A percentile compares a stretch with the other conserved stretches of the same genome.
These are phyloP conservation scores for Dicerorhinus sumatrensis DNA, from an alignment of 2,113 vertebrate species.

Conservation along the genomic window DNA sequence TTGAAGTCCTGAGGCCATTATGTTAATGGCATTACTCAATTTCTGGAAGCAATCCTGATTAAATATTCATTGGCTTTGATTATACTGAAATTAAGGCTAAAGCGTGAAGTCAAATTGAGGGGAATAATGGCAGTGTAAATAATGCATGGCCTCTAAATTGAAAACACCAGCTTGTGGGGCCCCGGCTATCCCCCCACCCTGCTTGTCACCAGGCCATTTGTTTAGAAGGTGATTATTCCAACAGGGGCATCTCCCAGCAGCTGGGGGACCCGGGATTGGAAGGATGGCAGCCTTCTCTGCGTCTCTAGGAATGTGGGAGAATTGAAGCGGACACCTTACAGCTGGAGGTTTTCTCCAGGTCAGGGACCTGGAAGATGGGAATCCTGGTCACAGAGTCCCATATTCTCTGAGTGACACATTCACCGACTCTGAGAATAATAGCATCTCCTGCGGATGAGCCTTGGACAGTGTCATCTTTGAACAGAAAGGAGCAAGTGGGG, in stretches of 20 bases:
- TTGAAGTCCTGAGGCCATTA: conserved; percentile 92
- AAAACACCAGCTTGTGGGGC: conserved; percentile 91
- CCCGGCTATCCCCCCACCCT: conserved; percentile 74
- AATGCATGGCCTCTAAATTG: conserved; percentile 94
- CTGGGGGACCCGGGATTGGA: conserved; percentile 82
- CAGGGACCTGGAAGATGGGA: neutral
- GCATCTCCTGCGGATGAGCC: neutral
- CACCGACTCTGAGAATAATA: neutral
- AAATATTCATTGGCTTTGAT: conserved; percentile 97
- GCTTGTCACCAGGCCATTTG: conserved; percentile 90
- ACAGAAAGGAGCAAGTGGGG: neutral
- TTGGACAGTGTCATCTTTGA: neutral
- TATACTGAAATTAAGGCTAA: conserved; percentile 95
- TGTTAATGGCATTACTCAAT: conserved; percentile 94
- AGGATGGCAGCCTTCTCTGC: conserved; percentile 85
- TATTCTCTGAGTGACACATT: neutral
- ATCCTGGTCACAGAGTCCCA: neutral
- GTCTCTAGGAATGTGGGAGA: conserved; percentile 83
- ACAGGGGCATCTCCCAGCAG: conserved; percentile 83
- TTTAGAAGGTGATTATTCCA: conserved; percentile 89
- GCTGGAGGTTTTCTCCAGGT: conserved; percentile 57
- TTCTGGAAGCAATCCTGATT: conserved; percentile 94
- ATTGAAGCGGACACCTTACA: conserved; percentile 68
- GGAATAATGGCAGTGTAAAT: conserved; percentile 95
- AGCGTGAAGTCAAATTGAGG: conserved; percentile 93